Conservation (phyloP, 30 jellyfish, hydroid and myxozoan species). For the Hydractinia symbiolongicarpus region DNA sequence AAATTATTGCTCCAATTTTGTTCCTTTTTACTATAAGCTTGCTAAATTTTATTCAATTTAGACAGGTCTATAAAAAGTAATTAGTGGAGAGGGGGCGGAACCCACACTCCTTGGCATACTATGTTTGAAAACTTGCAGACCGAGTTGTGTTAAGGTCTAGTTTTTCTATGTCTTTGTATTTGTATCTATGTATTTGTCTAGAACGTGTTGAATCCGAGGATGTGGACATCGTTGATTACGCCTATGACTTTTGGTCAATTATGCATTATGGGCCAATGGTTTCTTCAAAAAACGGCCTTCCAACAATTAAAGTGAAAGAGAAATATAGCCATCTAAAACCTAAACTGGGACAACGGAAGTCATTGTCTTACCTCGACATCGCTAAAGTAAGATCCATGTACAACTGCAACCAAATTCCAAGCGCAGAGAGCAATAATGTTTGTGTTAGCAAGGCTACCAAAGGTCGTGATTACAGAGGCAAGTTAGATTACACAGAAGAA, state of each 20-base stretch:
- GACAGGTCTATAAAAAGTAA: too few species aligned
- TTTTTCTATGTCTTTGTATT: neutral
- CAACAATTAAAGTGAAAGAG: slow-evolving; percentile 54
- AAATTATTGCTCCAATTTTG: too few species aligned
- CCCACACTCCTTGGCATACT: too few species aligned
- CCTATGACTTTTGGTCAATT: slow-evolving; percentile 83
- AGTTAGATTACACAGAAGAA: slow-evolving; percentile 64
- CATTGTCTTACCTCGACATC: slow-evolving; percentile 64
- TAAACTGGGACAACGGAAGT: slow-evolving; percentile 58
- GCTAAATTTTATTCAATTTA: too few species aligned
- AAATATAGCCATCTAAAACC: slow-evolving; percentile 17
- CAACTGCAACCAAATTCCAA: slow-evolving; percentile 62
- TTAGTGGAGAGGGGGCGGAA: too few species aligned
- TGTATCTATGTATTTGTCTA: slow-evolving; percentile 12
- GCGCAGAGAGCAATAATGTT: slow-evolving; percentile 37
- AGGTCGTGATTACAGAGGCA: slow-evolving; percentile 86
- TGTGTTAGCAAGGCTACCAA: slow-evolving; percentile 29
- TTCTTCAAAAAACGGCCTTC: slow-evolving; percentile 52
- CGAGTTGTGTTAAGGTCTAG: too few species aligned
- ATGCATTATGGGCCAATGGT: slow-evolving; percentile 82
- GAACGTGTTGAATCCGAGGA: slow-evolving; percentile 45
- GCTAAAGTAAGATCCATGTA: slow-evolving; percentile 86
- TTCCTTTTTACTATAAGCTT: too few species aligned
- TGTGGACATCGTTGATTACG: slow-evolving; percentile 68
- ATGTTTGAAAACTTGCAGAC: too few species aligned